phyloP scores from a whole-genome alignment of 2,113 vertebrate species.

The Eolophus roseicapilla region DNA sequence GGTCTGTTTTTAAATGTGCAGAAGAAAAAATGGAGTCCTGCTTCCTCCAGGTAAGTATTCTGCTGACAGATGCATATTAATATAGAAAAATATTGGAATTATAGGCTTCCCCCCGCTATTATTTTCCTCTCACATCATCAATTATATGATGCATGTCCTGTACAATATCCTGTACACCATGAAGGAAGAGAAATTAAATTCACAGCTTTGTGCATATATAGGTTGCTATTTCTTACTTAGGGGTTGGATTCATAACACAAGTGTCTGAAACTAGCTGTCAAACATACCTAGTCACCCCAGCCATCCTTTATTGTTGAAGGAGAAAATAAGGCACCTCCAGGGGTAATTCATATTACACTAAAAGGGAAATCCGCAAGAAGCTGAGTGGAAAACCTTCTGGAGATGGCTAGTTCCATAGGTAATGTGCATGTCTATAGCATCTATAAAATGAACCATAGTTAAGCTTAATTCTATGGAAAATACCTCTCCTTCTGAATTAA shows the following conservation, averaged over 20 bases:
- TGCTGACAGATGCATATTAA: neutral
- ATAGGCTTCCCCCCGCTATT: accelerated
- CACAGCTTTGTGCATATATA: accelerated
- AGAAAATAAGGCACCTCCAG: neutral
- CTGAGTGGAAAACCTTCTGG: neutral
- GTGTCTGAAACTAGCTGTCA: neutral
- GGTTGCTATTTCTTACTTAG: neutral
- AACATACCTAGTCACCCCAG: neutral
- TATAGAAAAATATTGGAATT: neutral
- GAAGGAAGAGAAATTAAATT: neutral
- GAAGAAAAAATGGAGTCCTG: neutral
- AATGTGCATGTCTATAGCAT: neutral
- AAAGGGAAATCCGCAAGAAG: neutral
- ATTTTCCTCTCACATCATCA: neutral
- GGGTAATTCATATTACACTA: neutral
- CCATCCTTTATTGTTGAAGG: neutral
- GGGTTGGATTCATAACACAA: neutral
- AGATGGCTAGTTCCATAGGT: neutral
- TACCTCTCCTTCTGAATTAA: neutral
- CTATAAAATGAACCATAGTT: neutral
- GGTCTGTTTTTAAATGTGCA: neutral
- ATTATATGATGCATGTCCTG: neutral
- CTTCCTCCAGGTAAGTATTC: neutral
- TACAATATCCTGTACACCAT: neutral
- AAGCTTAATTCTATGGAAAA: neutral